Evolutionary conservation across 2,888 invertebrate genomes (phyloP), one percentile per base, ranked within the genome.

Genomic region (Prenolepis imparis): DNA sequence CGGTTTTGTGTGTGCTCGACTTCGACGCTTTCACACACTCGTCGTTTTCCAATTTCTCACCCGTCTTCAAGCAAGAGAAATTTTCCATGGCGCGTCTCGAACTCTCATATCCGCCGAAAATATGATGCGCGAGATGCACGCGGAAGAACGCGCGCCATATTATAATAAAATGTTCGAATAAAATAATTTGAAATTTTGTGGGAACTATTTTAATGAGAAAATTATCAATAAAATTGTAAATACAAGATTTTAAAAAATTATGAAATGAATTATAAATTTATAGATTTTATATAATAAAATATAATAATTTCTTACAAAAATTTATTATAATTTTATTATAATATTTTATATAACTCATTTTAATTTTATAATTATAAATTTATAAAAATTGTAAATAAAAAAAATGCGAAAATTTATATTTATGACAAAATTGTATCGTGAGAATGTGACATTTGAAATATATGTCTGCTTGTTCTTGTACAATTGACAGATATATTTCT

Each of bases 41-140:
- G 78, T 57, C 80, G 64, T 52, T 81, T 75, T 81, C 77, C 81
- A 81, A 73, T 81, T 64, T 74, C 80, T 59, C 28, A 48, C 36
- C 41, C 39, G 68, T 78, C n/a, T 12, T 77, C 39, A n/a, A 52
- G 70, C 57, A 41, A 57, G 32, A 57, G 32, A 44, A 80, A 44
- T 80, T 80, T 48, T 24, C 21, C 57, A 15, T 6, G 18, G 8
- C 24, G 12, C 3, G 18, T 21, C 8, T 72, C 36, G 21, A 24
- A 78, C 32, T 59, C 59, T 59, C 78, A 73, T 44, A 78, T 44
- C 12, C 18, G 36, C 3, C 44, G 18, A 72, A 72, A 59, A 59
- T 72, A 59, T 66, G n/a, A 44, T 48, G 6, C 18, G 11, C 59
- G 28, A n/a, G 18, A 59, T 15, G 9, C 12, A 41, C 6, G 21